Evolutionary conservation across 2,888 invertebrate species (phyloP).

Genomic region (Synanthedon formicaeformis): DNA sequence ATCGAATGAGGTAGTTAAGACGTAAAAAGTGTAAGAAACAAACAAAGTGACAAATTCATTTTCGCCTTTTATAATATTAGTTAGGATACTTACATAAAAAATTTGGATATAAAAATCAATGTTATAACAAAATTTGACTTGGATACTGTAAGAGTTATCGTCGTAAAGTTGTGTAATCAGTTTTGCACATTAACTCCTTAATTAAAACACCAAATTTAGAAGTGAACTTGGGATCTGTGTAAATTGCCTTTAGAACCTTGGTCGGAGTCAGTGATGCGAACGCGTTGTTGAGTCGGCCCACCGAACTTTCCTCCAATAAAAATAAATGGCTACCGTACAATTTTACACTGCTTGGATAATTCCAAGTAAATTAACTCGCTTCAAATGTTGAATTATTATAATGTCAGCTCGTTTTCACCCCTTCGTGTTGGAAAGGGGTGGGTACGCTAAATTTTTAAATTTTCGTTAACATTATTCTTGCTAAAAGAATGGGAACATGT

Average conservation of each 20-base stretch:
- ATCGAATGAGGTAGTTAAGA: no score
- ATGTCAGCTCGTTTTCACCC: neutral
- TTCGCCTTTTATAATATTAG: no score
- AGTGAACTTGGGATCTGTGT: slow-evolving; percentile 3
- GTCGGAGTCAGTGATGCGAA: slow-evolving; percentile 6
- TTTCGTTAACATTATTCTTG: no score
- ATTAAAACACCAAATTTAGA: slow-evolving; percentile 1
- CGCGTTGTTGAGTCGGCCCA: slow-evolving; percentile 9
- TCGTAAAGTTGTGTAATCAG: neutral
- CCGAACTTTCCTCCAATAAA: slow-evolving; percentile 8
- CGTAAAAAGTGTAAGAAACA: no score
- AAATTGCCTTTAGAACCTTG: slow-evolving; percentile 1
- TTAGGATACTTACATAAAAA: no score
- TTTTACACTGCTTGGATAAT: slow-evolving; percentile 1
- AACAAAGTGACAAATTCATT: no score
- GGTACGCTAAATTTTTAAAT: no score
- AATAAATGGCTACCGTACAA: slow-evolving; percentile 6
- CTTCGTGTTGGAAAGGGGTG: neutral
- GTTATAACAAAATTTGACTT: no score
- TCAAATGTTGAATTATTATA: neutral
- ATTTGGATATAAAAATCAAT: no score
- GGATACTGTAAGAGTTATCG: no score
- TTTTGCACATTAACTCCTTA: slow-evolving; percentile 1
- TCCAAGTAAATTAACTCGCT: slow-evolving; percentile 4
- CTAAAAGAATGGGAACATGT: no score